Base-by-base conservation (phyloP, 2,797 vertebrate species). In the Phalloptychus januarius region DNA sequence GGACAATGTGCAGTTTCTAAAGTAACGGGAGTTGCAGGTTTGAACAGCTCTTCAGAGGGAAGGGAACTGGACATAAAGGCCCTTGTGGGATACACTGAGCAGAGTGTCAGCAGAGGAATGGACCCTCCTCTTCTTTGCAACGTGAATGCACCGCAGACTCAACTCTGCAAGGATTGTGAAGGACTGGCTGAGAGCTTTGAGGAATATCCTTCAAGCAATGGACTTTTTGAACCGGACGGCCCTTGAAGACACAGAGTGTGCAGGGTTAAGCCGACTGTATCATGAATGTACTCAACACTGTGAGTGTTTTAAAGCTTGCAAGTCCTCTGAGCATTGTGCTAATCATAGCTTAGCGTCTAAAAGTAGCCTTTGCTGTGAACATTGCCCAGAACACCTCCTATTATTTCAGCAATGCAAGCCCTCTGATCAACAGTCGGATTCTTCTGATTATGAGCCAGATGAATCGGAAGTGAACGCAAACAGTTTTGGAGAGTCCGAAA, bases 1-100 rank as follows among this genome's bases (percentile, higher is more conserved):
- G 93, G 94, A 79, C 89, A 94, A 86, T 94, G 91, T 83, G 86
- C 90, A 44, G 81, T 88, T 77, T 79, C 90, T 38, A 90, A 87
- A 81, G 84, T 85, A 75, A 78, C 79, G 81, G 90, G 87, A 88
- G 78, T 75, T 82, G 84, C 70, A 63, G 88, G 89, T 84, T 76
- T 91, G 63, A 86, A 36, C 12, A 72, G 84, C 63, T 45, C 83
- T 75, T 87, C 87, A 56, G 86, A 83, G 74, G 74, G 69, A 87
- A 84, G 50, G n/a, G 89, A 91, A 69, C 75, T 90, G 40, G 84
- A 80, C 74, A 63, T 87, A 8, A 83, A 92, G n/a, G 83, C 74
- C 48, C 80, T 92, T 76, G 71, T 89, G 87, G 92, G 90, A 38
- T 92, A 89, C 63, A 56, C 85, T 1, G 90, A 87, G 74, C 86